Base-by-base conservation (phyloP, 2,888 invertebrate species). In the Mythimna lalbum region DNA sequence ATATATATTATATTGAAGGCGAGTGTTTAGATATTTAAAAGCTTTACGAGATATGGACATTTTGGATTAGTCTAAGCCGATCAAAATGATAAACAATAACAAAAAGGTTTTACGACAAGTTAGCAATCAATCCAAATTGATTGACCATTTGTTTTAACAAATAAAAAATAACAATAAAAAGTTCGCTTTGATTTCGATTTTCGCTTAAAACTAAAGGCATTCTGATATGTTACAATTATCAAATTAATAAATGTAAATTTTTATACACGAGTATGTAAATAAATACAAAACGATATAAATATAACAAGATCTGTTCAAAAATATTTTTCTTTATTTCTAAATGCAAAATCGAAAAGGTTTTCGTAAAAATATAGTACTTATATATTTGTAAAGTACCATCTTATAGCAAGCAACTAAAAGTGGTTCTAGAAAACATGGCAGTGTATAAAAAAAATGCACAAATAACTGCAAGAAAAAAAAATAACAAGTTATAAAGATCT, bases 101-200 rank as follows among this genome's bases (percentile, higher is more conserved):
- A 63, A 47, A 64, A 21, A 61, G 31, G n/a, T 52, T 65, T 61
- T 66, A 23, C 39, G 57, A 67, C 47, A 53, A 4, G 12, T 39
- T 14, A 43, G 36, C 53, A 63, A 39, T 27, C 36, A 36, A 78
- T 47, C 33, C 43, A 63, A 43, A 53, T 57, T 61, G 39, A 63
- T 57, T 36, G 33, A 55, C 49, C 6, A 66, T 76, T 74, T 63
- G 69, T 75, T 74, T 59, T 67, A 68, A 79, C 56, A 59, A 74
- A 78, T 84, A 83, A 82, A 84, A 87, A 85, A 88, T 72, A 86
- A 86, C 82, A 87, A 85, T 86, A 83, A 85, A 82, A 88, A 82
- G 79, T 83, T 87, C 78, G 81, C 84, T 73, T 84, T 84, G 82
- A 85, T 87, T 86, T 84, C 76, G 80, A 80, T 81, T 86, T 66